Evolutionary conservation across 2,797 vertebrate species (phyloP), one percentile per base, ranked within the genome.

Genomic region (Bradypodion ventrale): DNA sequence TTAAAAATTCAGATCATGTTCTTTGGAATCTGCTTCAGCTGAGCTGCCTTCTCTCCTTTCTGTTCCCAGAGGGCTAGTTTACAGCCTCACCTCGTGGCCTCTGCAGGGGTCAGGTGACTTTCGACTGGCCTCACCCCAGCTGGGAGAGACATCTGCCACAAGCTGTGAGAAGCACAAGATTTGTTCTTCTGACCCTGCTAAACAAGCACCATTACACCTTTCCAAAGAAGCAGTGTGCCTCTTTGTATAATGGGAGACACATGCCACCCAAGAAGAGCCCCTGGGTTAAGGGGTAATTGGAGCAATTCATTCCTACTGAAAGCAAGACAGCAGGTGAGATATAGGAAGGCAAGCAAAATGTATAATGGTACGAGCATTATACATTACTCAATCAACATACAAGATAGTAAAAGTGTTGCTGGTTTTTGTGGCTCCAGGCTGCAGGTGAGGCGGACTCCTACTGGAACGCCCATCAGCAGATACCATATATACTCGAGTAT

Each of bases 111-210:
- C 63, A 60, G 62, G 78, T 56, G 75, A 44, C 40, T 46, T 9
- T n/a, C n/a, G 10, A 7, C 23, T 70, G 75, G 37, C 35, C 77
- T 85, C 46, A 1, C 25, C 12, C 25, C 23, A 37, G 8, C 78
- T 63, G 19, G 15, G 37, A 40, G 63, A 40, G 63, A 75, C 84
- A 85, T 80, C 84, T 85, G 84, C 60, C 84, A 75, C 52, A 80
- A 78, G 83, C 66, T 59, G 65, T 16, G 2, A 80, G 72, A 75
- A 78, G 78, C 7, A 27, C 32, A 21, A 1, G 25, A 72, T 80
- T 80, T 80, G 78, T 85, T 80, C 78, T 35, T 27, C 78, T 37
- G 46, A 23, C n/a, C 40, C 2, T 52, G 42, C 37, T 69, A 80
- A 85, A 85, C 52, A 35, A 75, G 62, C 8, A 4, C 84, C 72